Conservation (phyloP, 2,113 vertebrate species). For the Mastomys coucha region DNA sequence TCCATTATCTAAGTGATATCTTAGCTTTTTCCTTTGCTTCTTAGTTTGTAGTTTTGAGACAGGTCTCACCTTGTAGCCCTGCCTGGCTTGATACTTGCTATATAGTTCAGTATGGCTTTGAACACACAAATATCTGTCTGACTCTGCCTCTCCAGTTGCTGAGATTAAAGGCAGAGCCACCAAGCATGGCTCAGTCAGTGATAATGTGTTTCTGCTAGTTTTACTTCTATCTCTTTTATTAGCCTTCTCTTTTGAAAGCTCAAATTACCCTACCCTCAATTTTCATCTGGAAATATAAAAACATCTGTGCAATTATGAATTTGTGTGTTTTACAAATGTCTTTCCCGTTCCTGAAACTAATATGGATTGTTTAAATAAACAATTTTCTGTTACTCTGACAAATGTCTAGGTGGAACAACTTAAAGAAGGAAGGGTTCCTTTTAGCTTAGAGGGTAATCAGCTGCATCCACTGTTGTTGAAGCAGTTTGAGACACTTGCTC, state of each 20-base stretch:
- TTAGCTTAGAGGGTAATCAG: background rate
- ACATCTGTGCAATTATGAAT: background rate
- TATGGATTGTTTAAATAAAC: background rate
- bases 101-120: background rate
- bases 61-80: background rate
- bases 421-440: background rate
- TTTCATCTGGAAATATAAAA: background rate
- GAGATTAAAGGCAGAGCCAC: background rate
- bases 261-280: background rate
- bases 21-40: background rate
- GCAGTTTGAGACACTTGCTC: background rate
- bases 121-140: background rate
- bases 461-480: background rate
- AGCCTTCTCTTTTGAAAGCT: background rate
- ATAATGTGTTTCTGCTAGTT: background rate
- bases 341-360: background rate
- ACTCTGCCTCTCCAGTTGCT: background rate
- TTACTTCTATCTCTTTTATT: background rate
- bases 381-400: background rate
- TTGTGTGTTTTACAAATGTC: background rate
- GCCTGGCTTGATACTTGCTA: background rate
- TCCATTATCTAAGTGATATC: background rate
- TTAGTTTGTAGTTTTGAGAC: background rate
- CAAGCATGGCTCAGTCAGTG: background rate
- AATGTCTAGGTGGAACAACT: background rate